Evolutionary conservation across 2,888 invertebrate genomes (phyloP).

Genomic region (Brassicogethes aeneus): DNA sequence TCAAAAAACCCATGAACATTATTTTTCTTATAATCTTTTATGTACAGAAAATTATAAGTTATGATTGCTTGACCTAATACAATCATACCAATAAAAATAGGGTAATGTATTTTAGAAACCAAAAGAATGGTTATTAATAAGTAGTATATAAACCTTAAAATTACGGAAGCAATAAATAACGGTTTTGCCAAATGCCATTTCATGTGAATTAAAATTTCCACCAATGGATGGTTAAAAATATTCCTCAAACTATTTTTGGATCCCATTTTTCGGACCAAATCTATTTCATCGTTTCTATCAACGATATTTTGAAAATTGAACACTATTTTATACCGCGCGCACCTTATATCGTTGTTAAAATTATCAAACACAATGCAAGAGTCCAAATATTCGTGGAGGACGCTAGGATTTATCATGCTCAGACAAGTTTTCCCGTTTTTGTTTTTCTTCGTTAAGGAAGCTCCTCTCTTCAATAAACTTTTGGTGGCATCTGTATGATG

Average conservation of each 20-base stretch:
- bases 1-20: not conserved
- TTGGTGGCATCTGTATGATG: slow-evolving; percentile 2
- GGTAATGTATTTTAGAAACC: no score
- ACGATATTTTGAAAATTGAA: not conserved
- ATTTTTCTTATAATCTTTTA: no score
- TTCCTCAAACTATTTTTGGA: no score
- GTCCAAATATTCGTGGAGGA: not conserved
- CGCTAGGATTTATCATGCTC: slow-evolving; percentile 3
- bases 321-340: not conserved
- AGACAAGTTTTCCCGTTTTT: slow-evolving; percentile 1
- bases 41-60: not conserved
- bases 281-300: not conserved
- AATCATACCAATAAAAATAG: no score
- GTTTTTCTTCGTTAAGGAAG: slow-evolving; percentile 2
- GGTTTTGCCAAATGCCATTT: not conserved
- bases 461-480: slow-evolving; percentile 4
- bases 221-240: not conserved
- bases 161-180: not conserved
- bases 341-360: not conserved
- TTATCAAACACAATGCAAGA: not conserved
- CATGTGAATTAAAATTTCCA: not conserved
- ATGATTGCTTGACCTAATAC: not conserved
- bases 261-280: no score
- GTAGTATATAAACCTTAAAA: not conserved
- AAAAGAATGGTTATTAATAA: not conserved